Evolutionary conservation across 2,113 vertebrate genomes (phyloP).

Genomic region (Hippopotamus amphibius): DNA sequence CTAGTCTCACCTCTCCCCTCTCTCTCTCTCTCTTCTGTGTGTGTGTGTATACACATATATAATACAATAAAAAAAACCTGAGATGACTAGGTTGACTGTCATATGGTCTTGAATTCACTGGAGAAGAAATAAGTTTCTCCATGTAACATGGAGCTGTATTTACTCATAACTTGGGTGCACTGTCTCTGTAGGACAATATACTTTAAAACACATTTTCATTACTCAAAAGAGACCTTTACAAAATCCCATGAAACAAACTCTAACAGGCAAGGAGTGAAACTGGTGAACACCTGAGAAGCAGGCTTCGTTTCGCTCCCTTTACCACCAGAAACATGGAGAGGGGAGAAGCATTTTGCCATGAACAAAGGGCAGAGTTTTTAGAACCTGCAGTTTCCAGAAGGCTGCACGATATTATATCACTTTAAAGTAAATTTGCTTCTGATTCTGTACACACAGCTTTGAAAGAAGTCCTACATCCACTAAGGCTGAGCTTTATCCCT

Average conservation of each 20-base stretch:
- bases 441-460: constrained; percentile 72
- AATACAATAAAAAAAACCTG: background rate
- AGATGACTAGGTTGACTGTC: constrained; percentile 10
- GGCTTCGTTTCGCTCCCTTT: background rate
- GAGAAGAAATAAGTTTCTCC: background rate
- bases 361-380: constrained; percentile 49
- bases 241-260: constrained; percentile 52
- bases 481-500: constrained; percentile 33
- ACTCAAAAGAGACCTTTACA: constrained; percentile 5
- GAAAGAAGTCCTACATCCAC: constrained; percentile 73
- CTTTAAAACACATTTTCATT: background rate
- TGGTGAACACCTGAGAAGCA: constrained; percentile 27
- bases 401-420: background rate
- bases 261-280: constrained; percentile 42
- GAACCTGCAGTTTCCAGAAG: background rate
- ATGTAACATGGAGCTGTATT: background rate
- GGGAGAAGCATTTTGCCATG: background rate
- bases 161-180: background rate
- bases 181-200: background rate
- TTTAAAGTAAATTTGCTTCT: constrained; percentile 74
- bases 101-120: background rate
- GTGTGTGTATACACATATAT: background rate
- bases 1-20: background rate
- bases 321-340: background rate
- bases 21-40: background rate